Base-by-base conservation (phyloP, 2,797 vertebrate genomes). In the Pempheris klunzingeri region DNA sequence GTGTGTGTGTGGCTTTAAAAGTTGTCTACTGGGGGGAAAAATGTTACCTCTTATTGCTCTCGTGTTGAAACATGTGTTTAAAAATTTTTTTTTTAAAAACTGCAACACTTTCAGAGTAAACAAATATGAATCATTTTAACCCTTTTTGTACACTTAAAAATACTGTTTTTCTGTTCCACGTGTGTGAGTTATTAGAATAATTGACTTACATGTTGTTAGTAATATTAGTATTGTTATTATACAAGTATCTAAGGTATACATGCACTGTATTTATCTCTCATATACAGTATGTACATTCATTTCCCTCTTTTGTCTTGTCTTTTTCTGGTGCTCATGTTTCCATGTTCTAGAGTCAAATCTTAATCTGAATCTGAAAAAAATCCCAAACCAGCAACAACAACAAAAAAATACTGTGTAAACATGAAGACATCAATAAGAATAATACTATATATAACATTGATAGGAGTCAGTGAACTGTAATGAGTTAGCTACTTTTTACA, bases 1-100 rank as follows among this genome's bases (percentile, higher is more conserved):
- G 66, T 52, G 62, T 49, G 69, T 59, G 61, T 50, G 60, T 44
- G 43, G 6, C 61, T 22, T 46, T 22, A 20, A 28, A 36, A 59
- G 22, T 30, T 47, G 46, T 34, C 62, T 14, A 6, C 14, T 18
- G 0, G 5, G 36, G 5, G 39, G 22, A 46, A 20, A 52, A 34
- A 38, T 38, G n/a, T 22, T 28, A 1, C 50, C 24, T 13, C 13
- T 18, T n/a, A 32, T 52, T 10, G 17, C 3, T 28, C 0, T 2
- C 22, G 5, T 59, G 4, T 41, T 68, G 46, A 11, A 38, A 24
- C 18, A 34, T 50, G 0, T 43, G 15, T 44, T 28, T 67, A 22
- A 6, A 43, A 60, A 15, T 1, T 26, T 11, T 39, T 11, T 39
- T 38, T 17, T 24, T 44, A 53, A 3, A 26, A 39, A 55, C 5